Base-by-base conservation (phyloP, 2,888 invertebrate species). In the Mesoligia furuncula region DNA sequence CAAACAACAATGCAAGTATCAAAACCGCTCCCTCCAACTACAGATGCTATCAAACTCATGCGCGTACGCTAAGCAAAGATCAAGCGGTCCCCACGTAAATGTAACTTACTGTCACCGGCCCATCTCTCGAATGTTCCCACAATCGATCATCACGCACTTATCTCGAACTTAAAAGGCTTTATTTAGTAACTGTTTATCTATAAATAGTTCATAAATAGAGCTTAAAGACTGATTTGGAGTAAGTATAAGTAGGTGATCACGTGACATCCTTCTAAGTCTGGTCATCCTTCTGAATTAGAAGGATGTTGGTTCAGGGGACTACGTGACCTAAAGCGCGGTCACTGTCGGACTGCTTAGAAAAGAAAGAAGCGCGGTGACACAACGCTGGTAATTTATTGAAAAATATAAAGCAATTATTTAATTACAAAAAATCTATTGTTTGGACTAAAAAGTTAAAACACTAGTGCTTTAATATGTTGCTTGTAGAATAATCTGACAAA, bases 71-170 rank as follows among this genome's bases (percentile, higher is more conserved):
- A 87, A 93, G 93, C 92, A 93, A 90, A 92, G 93, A 92, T 93
- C 95, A 87, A 89, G 89, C 82, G 85, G 57, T 73, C 79, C 78
- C 82, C 93, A 94, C 92, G 92, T 94, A 94, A 95, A 95, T 93
- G 94, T 95, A 94, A 94, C 95, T 95, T 95, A 95, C 95, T 96
- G 96, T 96, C 96, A 94, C 94, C 95, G 89, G 87, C 87, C 90
- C 92, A 91, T 91, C 93, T 91, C 93, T 91, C 90, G 79, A 81
- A 85, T 90, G 91, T 95, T 96, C 96, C 95, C 96, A 96, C 96
- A 93, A 96, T 96, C 96, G 95, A 96, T 96, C 96, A 96, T 91
- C 92, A 91, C 87, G 86, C 81, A 90, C 92, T 95, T 96, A 96
- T 96, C 96, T 93, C 75, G 68, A 90, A 93, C 92, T 93, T 95